These are phyloP conservation scores for Hypanus sabinus DNA, from an alignment of 2,113 vertebrate genomes.

Conservation along the genomic window DNA sequence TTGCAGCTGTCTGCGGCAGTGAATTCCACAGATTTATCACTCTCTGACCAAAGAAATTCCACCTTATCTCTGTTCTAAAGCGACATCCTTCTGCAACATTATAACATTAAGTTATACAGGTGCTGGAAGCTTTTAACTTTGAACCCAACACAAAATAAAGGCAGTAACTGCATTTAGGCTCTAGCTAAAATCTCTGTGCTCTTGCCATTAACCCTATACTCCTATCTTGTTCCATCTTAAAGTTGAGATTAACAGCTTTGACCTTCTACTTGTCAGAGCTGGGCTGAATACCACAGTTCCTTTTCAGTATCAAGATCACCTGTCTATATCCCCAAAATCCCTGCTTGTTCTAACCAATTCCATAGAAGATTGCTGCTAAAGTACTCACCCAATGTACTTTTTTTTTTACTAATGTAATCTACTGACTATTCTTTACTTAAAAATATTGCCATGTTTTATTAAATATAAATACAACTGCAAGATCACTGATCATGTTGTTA, in stretches of 20 bases:
- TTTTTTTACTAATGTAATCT: background rate
- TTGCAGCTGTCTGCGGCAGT: too few species aligned
- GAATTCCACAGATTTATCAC: too few species aligned
- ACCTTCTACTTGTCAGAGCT: background rate
- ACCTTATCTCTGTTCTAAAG: too few species aligned
- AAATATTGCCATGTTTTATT: background rate
- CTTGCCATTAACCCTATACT: background rate
- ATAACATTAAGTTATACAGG: too few species aligned
- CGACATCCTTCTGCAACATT: too few species aligned
- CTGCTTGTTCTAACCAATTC: too few species aligned
- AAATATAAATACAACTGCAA: background rate
- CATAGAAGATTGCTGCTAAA: too few species aligned
- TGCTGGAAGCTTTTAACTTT: too few species aligned
- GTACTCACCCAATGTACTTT: background rate
- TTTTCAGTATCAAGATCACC: background rate
- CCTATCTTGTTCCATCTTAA: background rate
- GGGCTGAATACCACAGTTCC: background rate
- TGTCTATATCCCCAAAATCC: background rate
- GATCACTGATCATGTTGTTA: background rate
- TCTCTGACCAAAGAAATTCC: too few species aligned
- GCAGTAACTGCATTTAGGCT: too few species aligned
- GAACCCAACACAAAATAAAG: too few species aligned
- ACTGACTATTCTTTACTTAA: background rate
- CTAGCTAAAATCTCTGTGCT: too few species aligned
- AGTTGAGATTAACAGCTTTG: background rate